Evolutionary conservation across 2,113 vertebrate genomes (phyloP).

Genomic region (Dendrocopos noguchii): DNA sequence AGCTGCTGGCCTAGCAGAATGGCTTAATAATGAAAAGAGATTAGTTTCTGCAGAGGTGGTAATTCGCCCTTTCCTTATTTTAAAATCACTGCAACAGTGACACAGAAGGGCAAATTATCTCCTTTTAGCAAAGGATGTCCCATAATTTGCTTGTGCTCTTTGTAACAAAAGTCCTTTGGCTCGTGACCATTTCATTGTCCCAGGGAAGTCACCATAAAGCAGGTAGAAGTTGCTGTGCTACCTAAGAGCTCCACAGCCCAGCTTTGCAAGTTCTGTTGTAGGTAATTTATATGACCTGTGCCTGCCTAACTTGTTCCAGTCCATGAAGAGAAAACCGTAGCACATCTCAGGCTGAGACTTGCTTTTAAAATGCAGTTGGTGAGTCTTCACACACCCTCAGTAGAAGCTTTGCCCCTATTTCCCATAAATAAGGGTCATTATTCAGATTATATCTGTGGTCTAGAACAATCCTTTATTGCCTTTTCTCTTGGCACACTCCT

Average conservation of each 20-base stretch:
- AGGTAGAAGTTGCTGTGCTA: neutral
- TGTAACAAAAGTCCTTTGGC: neutral
- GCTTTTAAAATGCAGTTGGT: neutral
- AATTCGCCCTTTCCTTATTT: too few species aligned
- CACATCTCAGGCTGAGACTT: neutral
- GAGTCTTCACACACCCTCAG: neutral
- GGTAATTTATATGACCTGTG: neutral
- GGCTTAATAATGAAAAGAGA: too few species aligned
- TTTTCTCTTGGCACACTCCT: neutral
- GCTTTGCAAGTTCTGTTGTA: neutral
- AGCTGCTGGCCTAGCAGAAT: too few species aligned
- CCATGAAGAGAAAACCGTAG: neutral
- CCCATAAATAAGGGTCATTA: neutral
- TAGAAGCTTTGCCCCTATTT: neutral
- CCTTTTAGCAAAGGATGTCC: neutral
- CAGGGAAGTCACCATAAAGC: neutral
- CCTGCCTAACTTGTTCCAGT: neutral
- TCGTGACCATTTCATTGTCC: neutral
- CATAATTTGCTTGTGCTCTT: neutral
- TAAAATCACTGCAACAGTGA: too few species aligned
- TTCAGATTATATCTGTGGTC: neutral
- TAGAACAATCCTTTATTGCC: neutral
- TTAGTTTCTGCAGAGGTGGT: too few species aligned
- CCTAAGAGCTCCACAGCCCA: neutral
- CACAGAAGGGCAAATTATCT: neutral